Evolutionary conservation across 64 coral and sea anemone species (phyloP), one percentile per base, ranked within the genome.

Genomic region (Orbicella faveolata): DNA sequence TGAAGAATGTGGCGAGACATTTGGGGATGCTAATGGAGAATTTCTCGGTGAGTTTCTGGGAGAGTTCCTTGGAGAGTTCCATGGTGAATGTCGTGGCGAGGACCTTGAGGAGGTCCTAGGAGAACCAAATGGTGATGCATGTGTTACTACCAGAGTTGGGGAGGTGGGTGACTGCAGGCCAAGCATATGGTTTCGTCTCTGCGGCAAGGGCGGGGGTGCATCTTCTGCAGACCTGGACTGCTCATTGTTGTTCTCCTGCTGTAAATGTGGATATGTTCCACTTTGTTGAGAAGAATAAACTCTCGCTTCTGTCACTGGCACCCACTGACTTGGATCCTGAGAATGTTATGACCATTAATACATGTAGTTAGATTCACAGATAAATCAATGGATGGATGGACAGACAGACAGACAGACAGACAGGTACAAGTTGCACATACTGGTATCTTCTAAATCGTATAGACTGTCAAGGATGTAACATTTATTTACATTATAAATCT

Each of bases 141-240:
- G 79, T 34, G 95, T 93, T 26, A 97, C 95, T 83, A 93, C 61
- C 16, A 99, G 91, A 73, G 91, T 93, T 57, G 97, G 97, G 17
- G 97, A 99, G 3, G 92, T 87, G 41, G 97, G 97, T 74, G 81
- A 84, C 65, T 91, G 91, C 67, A 77, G 74, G 75, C 90, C 91
- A 12, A 79, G 52, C 62, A 74, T 75, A 16, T 80, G 68, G 34
- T 93, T 91, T 83, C 90, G 65, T 52, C 95, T 74, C 64, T 90
- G 84, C 26, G 97, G 97, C 55, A 95, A 73, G 55, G 94, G 94
- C 20, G 97, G 90, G 9, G 97, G 94, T 23, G 79, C 83, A 74
- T 96, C 87, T 34, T 66, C 94, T 1, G 34, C 41, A 8, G 67
- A n/a, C 57, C 64, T 69, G 36, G 34, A 75, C 18, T 59, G 37